Conservation (phyloP, 2,113 vertebrate species). For the Zootoca vivipara region DNA sequence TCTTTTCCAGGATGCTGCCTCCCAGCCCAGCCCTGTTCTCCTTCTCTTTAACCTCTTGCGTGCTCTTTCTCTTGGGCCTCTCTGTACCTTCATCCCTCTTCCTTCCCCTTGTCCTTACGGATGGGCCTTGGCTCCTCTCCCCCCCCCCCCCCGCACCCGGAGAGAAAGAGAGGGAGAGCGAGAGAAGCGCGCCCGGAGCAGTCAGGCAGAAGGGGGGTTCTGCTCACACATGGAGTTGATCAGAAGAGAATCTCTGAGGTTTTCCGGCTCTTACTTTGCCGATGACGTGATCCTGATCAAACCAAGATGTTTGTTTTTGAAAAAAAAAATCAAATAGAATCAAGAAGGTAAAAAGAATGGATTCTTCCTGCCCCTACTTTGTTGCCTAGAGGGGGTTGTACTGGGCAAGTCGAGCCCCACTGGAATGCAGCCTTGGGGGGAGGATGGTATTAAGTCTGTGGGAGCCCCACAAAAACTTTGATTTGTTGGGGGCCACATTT, state of each 20-base stretch:
- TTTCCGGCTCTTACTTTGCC: slow-evolving; percentile 59
- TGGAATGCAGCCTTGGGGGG: not conserved
- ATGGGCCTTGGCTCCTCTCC: slow-evolving; percentile 64
- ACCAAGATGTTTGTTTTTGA: slow-evolving; percentile 60
- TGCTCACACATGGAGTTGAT: slow-evolving; percentile 61
- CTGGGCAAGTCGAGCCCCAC: too few relatives aligned
- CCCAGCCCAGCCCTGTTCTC: slow-evolving; percentile 61
- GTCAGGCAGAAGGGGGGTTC: slow-evolving; percentile 68
- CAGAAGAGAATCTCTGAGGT: slow-evolving; percentile 62
- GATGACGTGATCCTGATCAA: slow-evolving; percentile 62
- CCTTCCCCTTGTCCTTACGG: slow-evolving; percentile 61
- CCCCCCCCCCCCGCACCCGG: slow-evolving; percentile 49
- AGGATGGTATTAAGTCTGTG: not conserved
- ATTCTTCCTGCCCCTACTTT: slow-evolving; percentile 29
- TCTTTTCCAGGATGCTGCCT: slow-evolving; percentile 63
- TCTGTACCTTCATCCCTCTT: slow-evolving; percentile 70
- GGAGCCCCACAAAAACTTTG: not conserved
- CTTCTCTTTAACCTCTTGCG: slow-evolving; percentile 70
- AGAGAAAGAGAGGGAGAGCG: slow-evolving; percentile 45
- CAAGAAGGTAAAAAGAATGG: slow-evolving; percentile 59
- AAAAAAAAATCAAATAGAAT: slow-evolving; percentile 51
- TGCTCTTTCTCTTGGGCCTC: slow-evolving; percentile 58
- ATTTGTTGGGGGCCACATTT: not conserved
- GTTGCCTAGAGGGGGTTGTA: not conserved
- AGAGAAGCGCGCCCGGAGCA: slow-evolving; percentile 54